Conservation (phyloP, 2,113 vertebrate genomes). For the Halichoerus grypus region DNA sequence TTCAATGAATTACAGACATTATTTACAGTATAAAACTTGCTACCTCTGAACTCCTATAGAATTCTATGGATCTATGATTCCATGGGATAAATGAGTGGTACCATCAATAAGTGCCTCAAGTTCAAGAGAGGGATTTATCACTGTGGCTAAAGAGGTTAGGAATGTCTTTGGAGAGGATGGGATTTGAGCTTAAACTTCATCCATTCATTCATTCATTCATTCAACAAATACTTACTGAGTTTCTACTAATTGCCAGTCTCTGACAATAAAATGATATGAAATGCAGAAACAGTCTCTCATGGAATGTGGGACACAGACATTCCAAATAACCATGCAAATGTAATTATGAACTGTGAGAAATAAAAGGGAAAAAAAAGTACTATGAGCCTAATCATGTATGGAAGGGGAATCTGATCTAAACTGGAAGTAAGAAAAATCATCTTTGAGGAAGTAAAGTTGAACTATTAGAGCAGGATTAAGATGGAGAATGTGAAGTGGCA, state of each 20-base stretch:
- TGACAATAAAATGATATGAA: constrained; percentile 27
- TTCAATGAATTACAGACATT: background rate
- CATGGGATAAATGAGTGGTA: background rate
- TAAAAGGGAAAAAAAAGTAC: background rate
- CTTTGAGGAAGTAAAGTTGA: background rate
- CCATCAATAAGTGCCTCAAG: background rate
- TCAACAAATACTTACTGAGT: constrained; percentile 20
- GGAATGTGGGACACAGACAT: background rate
- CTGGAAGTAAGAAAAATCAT: background rate
- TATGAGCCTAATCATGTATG: background rate
- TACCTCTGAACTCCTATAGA: background rate
- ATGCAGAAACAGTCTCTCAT: background rate
- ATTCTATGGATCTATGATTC: constrained; percentile 11
- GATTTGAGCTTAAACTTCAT: constrained; percentile 42
- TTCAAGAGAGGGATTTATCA: background rate
- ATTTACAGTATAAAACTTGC: constrained; percentile 1
- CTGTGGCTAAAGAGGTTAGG: background rate
- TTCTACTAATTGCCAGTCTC: background rate
- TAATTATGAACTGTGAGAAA: constrained; percentile 3
- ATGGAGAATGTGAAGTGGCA: background rate
- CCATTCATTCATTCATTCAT: constrained; percentile 21
- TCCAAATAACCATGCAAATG: constrained; percentile 33
- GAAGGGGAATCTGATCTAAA: background rate
- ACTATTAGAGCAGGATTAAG: background rate
- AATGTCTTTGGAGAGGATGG: background rate